These are phyloP conservation scores for Chelon labrosus DNA, from an alignment of 2,797 vertebrate genomes.

Conservation along the genomic window DNA sequence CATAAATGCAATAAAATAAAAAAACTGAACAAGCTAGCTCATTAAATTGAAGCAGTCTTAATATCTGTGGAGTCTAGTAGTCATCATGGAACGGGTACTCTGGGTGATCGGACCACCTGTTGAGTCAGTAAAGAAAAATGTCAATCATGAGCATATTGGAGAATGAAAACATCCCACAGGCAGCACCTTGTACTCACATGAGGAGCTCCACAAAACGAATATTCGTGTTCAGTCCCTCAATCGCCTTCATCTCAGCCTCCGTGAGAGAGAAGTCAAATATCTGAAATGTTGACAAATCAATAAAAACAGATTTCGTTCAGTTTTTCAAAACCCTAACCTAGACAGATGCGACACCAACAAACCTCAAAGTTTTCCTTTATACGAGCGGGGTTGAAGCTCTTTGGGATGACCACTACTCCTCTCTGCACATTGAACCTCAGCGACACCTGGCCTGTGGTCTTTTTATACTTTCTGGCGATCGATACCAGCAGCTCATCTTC, in stretches of 20 bases:
- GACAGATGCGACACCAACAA: constrained; percentile 1
- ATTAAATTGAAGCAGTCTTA: background rate
- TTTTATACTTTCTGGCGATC: constrained; percentile 90
- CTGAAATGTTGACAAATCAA: constrained; percentile 70
- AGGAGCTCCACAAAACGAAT: constrained; percentile 91
- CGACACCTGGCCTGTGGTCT: constrained; percentile 90
- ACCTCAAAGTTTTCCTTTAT: constrained; percentile 95
- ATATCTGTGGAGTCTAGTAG: constrained; percentile 66
- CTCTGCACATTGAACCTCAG: constrained; percentile 92
- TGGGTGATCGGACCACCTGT: constrained; percentile 86
- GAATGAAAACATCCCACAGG: background rate
- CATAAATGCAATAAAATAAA: background rate
- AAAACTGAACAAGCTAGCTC: background rate
- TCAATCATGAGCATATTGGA: background rate
- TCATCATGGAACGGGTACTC: constrained; percentile 87
- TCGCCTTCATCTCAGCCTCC: constrained; percentile 89
- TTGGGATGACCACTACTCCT: constrained; percentile 94
- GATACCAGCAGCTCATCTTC: constrained; percentile 86
- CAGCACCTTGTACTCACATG: constrained; percentile 86
- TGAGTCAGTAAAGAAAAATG: constrained; percentile 18
- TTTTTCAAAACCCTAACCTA: too few species aligned
- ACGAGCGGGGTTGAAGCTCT: constrained; percentile 88
- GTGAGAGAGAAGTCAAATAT: constrained; percentile 94
- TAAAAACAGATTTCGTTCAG: constrained; percentile 66
- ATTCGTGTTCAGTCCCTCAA: constrained; percentile 92